These are phyloP conservation scores for Rhea pennata DNA, from an alignment of 2,113 vertebrate genomes.

Conservation along the genomic window DNA sequence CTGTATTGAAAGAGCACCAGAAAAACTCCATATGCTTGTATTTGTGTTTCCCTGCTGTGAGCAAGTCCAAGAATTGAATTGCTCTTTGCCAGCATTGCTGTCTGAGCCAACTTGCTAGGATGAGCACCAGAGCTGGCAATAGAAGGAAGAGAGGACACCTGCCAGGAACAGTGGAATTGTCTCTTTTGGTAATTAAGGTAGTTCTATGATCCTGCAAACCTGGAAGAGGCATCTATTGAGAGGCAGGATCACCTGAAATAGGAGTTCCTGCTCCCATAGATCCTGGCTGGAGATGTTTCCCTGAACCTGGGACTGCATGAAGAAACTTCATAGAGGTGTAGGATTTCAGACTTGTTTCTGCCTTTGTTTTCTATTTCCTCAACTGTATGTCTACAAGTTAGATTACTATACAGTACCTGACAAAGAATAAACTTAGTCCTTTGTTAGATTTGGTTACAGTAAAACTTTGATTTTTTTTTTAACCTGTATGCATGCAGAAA, in stretches of 20 bases:
- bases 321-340: background rate
- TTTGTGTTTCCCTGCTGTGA: background rate
- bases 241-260: background rate
- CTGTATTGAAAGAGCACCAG: background rate
- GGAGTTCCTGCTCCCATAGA: background rate
- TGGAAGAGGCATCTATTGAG: background rate
- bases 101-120: background rate
- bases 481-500: background rate
- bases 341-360: background rate
- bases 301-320: background rate
- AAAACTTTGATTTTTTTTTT: background rate
- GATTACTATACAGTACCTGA: background rate
- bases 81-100: background rate
- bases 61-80: background rate
- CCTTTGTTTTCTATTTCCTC: background rate
- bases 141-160: background rate
- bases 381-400: background rate
- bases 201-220: background rate
- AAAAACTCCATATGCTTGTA: background rate
- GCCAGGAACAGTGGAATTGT: background rate
- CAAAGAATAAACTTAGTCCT: background rate
- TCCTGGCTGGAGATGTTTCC: background rate
- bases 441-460: background rate
- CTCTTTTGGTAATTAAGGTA: background rate
- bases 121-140: background rate